Evolutionary conservation across 2,888 invertebrate species (phyloP).

Genomic region (Malacosoma neustria): DNA sequence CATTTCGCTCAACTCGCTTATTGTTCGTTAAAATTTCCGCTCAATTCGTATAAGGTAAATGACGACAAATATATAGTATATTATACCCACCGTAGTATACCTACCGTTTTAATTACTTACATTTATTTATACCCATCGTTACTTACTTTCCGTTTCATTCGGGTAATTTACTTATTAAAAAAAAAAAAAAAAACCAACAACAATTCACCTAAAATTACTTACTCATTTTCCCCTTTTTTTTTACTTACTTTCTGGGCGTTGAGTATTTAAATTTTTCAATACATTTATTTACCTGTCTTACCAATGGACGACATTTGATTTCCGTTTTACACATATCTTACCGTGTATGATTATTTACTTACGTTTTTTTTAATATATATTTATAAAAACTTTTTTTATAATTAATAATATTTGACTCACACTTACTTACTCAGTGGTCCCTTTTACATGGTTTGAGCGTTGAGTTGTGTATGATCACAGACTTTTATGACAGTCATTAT

Average conservation of each 20-base stretch:
- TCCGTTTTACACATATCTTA: background rate
- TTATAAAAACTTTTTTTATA: no score
- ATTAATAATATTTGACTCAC: no score
- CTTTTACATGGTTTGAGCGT: background rate
- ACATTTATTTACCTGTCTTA: background rate
- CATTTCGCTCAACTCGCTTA: no score
- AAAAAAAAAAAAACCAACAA: background rate
- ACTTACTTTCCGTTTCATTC: conserved; percentile 6
- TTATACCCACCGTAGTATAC: conserved; percentile 45
- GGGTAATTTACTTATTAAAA: background rate
- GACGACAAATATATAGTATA: no score
- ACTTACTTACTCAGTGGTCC: background rate
- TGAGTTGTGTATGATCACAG: conserved; percentile 2
- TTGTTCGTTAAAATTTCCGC: no score
- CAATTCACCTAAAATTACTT: background rate
- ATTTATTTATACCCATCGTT: conserved; percentile 1
- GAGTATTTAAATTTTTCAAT: background rate
- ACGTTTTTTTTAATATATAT: no score
- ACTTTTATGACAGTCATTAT: background rate
- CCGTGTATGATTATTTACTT: no score
- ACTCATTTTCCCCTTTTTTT: background rate
- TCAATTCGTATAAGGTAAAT: no score
- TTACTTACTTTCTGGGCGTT: background rate
- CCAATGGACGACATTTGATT: background rate
- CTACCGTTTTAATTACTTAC: conserved; percentile 29